Evolutionary conservation across 2,888 invertebrate species (phyloP).

Genomic region (Macaria liturata): DNA sequence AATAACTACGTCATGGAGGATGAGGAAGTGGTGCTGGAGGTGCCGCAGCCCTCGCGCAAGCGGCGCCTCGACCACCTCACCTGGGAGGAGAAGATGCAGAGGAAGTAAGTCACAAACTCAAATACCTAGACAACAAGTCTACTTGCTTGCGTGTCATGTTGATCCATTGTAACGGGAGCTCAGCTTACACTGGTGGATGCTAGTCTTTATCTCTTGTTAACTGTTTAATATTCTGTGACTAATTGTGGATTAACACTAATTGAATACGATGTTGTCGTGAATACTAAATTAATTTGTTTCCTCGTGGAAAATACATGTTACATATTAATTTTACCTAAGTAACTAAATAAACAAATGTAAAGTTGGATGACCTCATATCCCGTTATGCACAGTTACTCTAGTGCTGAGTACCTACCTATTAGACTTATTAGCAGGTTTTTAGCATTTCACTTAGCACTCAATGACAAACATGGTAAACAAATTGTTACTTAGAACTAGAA

Average conservation of each 20-base stretch:
- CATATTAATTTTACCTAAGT: too few species aligned
- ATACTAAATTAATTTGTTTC: too few species aligned
- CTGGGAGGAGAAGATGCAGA: constrained; percentile 93
- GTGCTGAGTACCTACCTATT: too few species aligned
- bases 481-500: constrained; percentile 3
- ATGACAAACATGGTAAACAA: background rate
- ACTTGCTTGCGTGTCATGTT: constrained; percentile 52
- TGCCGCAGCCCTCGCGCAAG: constrained; percentile 80
- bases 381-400: constrained; percentile 39
- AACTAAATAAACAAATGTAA: background rate
- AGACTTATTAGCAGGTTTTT: constrained; percentile 7
- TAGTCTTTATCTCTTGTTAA: background rate
- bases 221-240: background rate
- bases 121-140: too few species aligned
- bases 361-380: constrained; percentile 37
- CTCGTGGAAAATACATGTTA: too few species aligned
- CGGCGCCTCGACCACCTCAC: constrained; percentile 91
- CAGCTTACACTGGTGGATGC: constrained; percentile 8
- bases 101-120: constrained; percentile 86
- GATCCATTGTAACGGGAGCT: constrained; percentile 11
- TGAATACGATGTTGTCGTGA: too few species aligned
- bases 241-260: too few species aligned
- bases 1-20: constrained; percentile 73
- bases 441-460: constrained; percentile 6
- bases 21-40: constrained; percentile 62